phyloP scores from a whole-genome alignment of 2,888 invertebrate genomes.

The Allygus modestus region DNA sequence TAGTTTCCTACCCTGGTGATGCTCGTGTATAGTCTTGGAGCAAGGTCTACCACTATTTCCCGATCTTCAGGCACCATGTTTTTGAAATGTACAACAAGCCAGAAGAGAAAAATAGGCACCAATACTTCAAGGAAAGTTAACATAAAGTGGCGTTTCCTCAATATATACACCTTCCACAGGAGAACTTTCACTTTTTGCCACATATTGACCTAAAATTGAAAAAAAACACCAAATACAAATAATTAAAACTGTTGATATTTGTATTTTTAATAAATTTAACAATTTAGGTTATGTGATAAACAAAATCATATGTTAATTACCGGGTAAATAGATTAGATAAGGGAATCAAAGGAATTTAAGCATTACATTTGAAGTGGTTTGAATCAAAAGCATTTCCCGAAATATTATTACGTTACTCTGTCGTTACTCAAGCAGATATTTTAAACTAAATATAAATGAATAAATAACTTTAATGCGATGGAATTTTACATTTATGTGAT shows the following conservation, averaged over 20 bases:
- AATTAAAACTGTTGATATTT: neutral
- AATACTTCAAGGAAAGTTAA: constrained; percentile 9
- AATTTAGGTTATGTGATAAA: neutral
- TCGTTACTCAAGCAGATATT: no score
- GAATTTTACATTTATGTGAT: no score
- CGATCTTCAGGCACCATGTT: neutral
- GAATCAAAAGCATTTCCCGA: no score
- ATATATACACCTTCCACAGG: constrained; percentile 24
- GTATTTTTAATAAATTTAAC: neutral
- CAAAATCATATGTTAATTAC: neutral
- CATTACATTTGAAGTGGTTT: no score
- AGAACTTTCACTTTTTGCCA: constrained; percentile 21
- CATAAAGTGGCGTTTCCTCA: constrained; percentile 30
- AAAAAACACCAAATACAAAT: neutral
- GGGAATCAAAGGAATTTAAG: no score
- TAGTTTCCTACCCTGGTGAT: neutral
- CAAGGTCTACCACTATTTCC: neutral
- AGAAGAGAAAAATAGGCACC: constrained; percentile 24
- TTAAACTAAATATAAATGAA: no score
- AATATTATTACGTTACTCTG: no score
- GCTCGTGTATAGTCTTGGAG: neutral
- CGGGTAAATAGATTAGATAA: no score
- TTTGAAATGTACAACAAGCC: constrained; percentile 37
- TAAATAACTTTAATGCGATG: no score
- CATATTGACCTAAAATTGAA: constrained; percentile 12